phyloP scores from a whole-genome alignment of 2,113 vertebrate species.

The Pitta sordida region DNA sequence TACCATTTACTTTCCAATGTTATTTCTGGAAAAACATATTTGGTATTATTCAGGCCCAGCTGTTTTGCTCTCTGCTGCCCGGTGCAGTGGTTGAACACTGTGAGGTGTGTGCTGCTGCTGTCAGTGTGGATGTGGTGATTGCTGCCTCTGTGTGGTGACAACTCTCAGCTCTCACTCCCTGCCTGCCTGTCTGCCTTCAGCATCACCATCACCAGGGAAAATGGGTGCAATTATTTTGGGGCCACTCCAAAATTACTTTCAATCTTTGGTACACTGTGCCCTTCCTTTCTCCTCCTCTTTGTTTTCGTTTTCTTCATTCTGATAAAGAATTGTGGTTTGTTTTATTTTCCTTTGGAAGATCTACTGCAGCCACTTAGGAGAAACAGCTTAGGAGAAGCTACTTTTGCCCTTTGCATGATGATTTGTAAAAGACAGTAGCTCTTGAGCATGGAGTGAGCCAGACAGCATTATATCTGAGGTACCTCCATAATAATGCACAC shows the following conservation, averaged over 20 bases:
- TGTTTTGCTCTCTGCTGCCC: neutral
- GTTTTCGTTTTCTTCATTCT: neutral
- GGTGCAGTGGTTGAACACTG: neutral
- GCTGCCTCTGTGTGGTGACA: neutral
- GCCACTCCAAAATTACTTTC: neutral
- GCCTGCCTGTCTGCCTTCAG: neutral
- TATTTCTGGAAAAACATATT: neutral
- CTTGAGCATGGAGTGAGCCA: neutral
- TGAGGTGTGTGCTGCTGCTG: neutral
- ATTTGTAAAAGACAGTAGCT: constrained; percentile 18
- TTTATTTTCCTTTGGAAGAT: constrained; percentile 24
- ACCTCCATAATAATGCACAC: neutral
- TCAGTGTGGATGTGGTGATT: neutral
- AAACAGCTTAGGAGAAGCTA: neutral
- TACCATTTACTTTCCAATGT: neutral
- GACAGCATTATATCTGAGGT: neutral
- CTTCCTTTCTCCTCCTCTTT: neutral
- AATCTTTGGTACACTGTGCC: neutral
- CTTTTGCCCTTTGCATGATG: constrained; percentile 1
- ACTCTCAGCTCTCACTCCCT: neutral
- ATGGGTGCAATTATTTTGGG: neutral
- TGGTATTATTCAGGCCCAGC: neutral
- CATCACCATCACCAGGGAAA: neutral
- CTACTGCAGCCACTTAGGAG: neutral
- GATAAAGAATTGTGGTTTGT: neutral